Conservation (phyloP, 2,888 invertebrate genomes). For the Cantharis flavilabris region DNA sequence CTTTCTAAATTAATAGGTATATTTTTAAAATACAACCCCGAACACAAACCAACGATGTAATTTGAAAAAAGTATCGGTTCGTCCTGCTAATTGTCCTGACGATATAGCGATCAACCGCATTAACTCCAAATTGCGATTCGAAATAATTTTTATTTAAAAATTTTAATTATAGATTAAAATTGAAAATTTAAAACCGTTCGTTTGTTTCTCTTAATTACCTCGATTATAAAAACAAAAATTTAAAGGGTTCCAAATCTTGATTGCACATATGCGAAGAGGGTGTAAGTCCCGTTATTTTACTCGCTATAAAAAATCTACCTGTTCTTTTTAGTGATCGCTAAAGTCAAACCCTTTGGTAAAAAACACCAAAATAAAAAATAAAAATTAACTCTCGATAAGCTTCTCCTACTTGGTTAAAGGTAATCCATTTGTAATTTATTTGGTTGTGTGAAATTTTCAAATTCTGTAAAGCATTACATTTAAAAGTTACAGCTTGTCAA, state of each 20-base stretch:
- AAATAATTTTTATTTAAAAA: neutral
- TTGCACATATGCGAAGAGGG: constrained; percentile 5
- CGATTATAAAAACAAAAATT: constrained; percentile 3
- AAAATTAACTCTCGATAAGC: neutral
- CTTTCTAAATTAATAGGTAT: constrained; percentile 35
- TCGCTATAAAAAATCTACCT: constrained; percentile 25
- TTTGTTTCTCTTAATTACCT: constrained; percentile 4
- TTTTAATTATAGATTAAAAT: neutral
- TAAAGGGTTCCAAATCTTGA: constrained; percentile 11
- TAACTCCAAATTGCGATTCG: neutral
- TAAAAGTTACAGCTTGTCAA: constrained; percentile 13
- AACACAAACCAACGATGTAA: constrained; percentile 11
- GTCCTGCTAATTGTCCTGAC: neutral
- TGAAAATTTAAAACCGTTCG: neutral
- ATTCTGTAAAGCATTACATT: neutral
- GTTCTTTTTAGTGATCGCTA: constrained; percentile 9
- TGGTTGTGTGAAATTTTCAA: neutral
- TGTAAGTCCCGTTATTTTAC: constrained; percentile 23
- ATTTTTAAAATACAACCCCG: constrained; percentile 14
- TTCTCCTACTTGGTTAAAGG: neutral
- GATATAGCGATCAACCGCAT: neutral
- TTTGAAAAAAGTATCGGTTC: constrained; percentile 6
- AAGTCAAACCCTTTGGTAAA: constrained; percentile 3
- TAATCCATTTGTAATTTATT: neutral
- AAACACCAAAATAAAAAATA: neutral